Conservation (phyloP, 2,888 invertebrate genomes). For the Geotrupes spiniger region DNA sequence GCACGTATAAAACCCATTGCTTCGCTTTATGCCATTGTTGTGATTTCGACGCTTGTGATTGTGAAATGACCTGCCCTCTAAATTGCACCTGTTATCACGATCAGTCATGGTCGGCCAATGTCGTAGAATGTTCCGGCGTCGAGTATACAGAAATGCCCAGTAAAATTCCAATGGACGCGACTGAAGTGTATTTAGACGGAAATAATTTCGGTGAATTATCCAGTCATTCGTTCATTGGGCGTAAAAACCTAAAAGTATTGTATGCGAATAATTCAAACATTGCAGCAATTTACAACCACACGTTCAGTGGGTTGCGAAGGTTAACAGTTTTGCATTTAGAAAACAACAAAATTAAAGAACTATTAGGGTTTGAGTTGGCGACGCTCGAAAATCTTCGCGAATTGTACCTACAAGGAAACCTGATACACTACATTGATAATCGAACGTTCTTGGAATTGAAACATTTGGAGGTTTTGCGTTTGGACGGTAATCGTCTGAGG, state of each 20-base stretch:
- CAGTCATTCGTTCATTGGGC: constrained; percentile 86
- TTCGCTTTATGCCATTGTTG: constrained; percentile 94
- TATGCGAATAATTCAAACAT: constrained; percentile 88
- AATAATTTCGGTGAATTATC: constrained; percentile 84
- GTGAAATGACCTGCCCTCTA: constrained; percentile 93
- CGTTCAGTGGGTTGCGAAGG: constrained; percentile 82
- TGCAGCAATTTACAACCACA: constrained; percentile 80
- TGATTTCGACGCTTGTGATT: constrained; percentile 95
- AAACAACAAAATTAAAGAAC: constrained; percentile 75
- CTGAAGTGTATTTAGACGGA: constrained; percentile 90
- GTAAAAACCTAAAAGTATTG: constrained; percentile 83
- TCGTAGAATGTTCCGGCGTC: constrained; percentile 84
- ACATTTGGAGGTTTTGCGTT: constrained; percentile 77
- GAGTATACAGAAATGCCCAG: constrained; percentile 81
- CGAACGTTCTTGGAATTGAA: constrained; percentile 78
- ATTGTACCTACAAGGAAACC: constrained; percentile 83
- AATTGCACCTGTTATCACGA: constrained; percentile 96
- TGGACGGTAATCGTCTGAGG: constrained; percentile 80
- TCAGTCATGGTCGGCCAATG: constrained; percentile 88
- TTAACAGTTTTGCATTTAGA: constrained; percentile 81
- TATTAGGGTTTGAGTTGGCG: constrained; percentile 80
- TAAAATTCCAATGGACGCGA: constrained; percentile 92
- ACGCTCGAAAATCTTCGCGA: constrained; percentile 80
- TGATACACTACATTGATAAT: constrained; percentile 79
- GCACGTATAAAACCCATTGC: constrained; percentile 90